Evolutionary conservation across 2,113 vertebrate species (phyloP).

Genomic region (Sisor rabdophorus): DNA sequence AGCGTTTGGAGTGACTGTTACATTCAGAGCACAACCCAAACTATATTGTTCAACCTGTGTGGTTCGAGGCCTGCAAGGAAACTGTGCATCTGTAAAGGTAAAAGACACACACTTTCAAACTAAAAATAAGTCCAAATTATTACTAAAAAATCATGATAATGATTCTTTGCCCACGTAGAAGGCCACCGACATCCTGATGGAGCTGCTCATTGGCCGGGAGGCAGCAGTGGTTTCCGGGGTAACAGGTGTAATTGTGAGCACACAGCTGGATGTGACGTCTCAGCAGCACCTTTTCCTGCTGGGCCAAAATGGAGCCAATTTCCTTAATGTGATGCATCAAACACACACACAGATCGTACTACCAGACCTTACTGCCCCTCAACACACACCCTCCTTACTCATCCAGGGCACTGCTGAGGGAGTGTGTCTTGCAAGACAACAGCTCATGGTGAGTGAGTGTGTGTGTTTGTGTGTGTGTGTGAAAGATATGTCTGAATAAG

Average conservation of each 20-base stretch:
- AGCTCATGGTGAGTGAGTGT: conserved; percentile 66
- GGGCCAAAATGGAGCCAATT: conserved; percentile 72
- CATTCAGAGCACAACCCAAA: conserved; percentile 65
- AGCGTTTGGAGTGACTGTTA: conserved; percentile 68
- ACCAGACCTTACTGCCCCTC: conserved; percentile 70
- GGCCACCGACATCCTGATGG: conserved; percentile 69
- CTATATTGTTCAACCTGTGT: conserved; percentile 70
- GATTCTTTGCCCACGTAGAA: conserved; percentile 59
- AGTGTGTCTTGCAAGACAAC: conserved; percentile 72
- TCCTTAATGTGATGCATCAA: conserved; percentile 74
- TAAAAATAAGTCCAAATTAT: not conserved
- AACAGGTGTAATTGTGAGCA: conserved; percentile 60
- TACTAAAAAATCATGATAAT: not conserved
- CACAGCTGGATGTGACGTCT: conserved; percentile 73
- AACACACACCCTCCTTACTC: conserved; percentile 66
- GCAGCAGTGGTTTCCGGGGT: conserved; percentile 38
- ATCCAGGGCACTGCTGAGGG: conserved; percentile 74
- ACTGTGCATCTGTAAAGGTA: conserved; percentile 67
- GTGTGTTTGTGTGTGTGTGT: conserved; percentile 11
- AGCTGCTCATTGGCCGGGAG: conserved; percentile 69
- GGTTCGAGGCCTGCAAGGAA: conserved; percentile 71
- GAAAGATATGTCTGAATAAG: too few species aligned
- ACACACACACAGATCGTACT: conserved; percentile 76
- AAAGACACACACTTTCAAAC: conserved; percentile 6
- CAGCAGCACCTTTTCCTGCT: conserved; percentile 76